Base-by-base conservation (phyloP, 1,140 invertebrate genomes). In the Orussus abietinus region DNA sequence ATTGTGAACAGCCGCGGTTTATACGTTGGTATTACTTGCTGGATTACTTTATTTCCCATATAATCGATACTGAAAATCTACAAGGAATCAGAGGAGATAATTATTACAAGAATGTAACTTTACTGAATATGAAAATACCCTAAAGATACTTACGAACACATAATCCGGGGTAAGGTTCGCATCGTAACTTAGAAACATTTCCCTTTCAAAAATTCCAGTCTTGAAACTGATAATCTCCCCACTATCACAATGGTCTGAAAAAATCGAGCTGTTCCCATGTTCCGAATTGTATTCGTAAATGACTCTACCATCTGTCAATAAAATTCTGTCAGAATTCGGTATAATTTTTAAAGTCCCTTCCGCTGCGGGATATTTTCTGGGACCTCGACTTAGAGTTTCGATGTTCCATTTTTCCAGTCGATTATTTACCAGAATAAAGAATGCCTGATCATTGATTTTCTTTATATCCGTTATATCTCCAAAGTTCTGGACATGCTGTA, bases 141-240 rank as follows among this genome's bases (percentile, higher is more conserved):
- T 40, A n/a, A 30, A 32, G 18, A 0, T 29, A 58, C 58, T 61
- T 33, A 64, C 62, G 10, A 53, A 64, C 35, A 62, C 41, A 5
- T 56, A 51, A 52, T 64, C 36, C 22, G 35, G 22, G 37, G 49
- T 57, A 14, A 53, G 3, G 13, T 40, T 34, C 38, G 52, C 19
- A 21, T 59, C 42, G 5, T 59, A 51, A 30, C 54, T 49, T 20
- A 66, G 15, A 31, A 52, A 59, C 18, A 45, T 45, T 38, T 57
- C 47, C 12, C 32, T 55, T 38, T 47, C 9, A 20, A 47, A 46
- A 18, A 56, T 22, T 15, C 64, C 64, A 14, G 48, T 43, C 31
- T 53, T 39, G 30, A 60, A 60, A 11, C 37, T 40, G 1, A 50
- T 4, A 17, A 42, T 32, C 1, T 37, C 14, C 3, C 26, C 10